These are phyloP conservation scores for Bubalus kerabau DNA, from an alignment of 2,113 vertebrate species.

Conservation along the genomic window DNA sequence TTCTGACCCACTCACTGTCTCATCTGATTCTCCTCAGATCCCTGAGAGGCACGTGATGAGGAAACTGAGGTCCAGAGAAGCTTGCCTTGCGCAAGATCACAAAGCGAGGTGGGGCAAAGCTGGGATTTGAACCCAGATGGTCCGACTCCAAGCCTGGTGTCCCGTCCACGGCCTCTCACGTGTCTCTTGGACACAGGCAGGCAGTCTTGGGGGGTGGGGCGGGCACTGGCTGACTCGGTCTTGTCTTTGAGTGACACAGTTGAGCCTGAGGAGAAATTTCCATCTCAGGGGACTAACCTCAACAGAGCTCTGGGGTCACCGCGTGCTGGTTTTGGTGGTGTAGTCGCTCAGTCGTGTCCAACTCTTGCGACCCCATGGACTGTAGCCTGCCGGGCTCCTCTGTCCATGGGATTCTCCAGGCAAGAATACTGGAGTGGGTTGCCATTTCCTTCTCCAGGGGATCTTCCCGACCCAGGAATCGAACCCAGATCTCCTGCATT, in stretches of 20 bases:
- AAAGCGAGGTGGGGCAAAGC: neutral
- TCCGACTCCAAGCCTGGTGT: neutral
- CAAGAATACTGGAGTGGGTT: neutral
- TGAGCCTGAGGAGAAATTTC: neutral
- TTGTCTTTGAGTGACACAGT: neutral
- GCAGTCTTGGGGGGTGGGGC: neutral
- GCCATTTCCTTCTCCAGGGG: neutral
- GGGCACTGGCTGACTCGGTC: neutral
- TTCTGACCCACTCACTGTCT: neutral
- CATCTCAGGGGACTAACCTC: neutral
- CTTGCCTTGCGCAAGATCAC: neutral
- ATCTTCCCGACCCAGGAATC: neutral
- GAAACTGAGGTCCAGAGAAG: neutral
- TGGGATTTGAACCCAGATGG: neutral
- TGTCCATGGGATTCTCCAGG: neutral
- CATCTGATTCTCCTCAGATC: neutral
- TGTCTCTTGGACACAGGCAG: fast-evolving
- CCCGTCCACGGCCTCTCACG: fast-evolving
- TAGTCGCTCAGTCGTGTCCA: neutral
- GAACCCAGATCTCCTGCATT: fast-evolving
- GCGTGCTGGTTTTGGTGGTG: neutral
- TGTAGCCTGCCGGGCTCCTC: neutral
- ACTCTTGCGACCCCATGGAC: neutral
- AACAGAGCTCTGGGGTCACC: neutral
- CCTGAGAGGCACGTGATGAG: neutral